Percentiles rank a stretch among this genome's conserved stretches.
phyloP scores from a whole-genome alignment of 92 coral and sea anemone species.

The Meandrina meandrites region DNA sequence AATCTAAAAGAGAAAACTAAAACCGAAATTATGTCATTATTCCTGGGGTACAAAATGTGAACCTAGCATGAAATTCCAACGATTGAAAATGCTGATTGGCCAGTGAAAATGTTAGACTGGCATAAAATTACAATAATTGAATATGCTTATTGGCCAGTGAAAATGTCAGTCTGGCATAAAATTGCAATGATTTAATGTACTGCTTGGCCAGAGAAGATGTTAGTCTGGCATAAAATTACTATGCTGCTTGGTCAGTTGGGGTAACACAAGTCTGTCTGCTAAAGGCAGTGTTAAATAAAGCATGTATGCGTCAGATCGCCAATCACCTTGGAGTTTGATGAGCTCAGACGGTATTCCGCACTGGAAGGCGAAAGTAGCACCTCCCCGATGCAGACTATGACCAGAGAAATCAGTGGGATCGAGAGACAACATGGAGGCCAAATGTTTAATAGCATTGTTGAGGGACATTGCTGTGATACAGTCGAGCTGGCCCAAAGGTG shows the following conservation, averaged over 20 bases:
- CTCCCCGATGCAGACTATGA: background rate
- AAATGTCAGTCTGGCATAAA: no score
- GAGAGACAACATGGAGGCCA: background rate
- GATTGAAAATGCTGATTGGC: no score
- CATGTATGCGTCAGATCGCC: constrained; percentile 6
- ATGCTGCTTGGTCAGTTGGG: background rate
- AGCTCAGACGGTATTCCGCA: constrained; percentile 9
- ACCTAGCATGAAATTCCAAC: no score
- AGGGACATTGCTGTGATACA: background rate
- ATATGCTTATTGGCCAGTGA: no score
- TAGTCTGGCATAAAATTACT: no score
- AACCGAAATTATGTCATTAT: no score
- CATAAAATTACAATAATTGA: no score
- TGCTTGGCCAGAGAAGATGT: no score
- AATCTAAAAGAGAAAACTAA: background rate
- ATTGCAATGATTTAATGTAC: no score
- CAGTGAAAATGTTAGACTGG: no score
- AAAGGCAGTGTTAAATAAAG: constrained; percentile 5
- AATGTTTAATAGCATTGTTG: background rate
- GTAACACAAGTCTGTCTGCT: background rate
- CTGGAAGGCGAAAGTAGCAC: background rate
- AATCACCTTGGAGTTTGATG: constrained; percentile 11
- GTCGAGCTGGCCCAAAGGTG: background rate
- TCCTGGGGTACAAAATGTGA: no score
- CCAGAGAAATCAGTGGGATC: background rate